Evolutionary conservation across 2,888 invertebrate species (phyloP), one percentile per base, ranked within the genome.

Genomic region (Sarcophaga caerulescens): DNA sequence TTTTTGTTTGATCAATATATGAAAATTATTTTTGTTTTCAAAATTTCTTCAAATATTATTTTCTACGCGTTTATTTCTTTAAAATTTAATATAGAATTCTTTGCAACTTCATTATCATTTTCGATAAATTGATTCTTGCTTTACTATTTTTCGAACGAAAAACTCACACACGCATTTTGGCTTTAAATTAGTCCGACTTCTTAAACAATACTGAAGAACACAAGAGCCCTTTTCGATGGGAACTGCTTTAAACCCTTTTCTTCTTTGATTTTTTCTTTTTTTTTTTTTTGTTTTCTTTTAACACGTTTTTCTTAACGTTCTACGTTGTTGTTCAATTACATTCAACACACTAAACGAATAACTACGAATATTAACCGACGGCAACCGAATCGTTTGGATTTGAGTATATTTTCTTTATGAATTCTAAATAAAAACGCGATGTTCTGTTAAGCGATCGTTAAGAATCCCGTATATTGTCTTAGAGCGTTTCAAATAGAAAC

Each of bases 401-500:
- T 35, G 21, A 62, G 59, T 25, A 57, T 74, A 52, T 45, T 63
- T 14, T 14, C 17, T 17, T 14, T 52, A 17, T 74, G 63, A 84
- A 84, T 69, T 74, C 83, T 65, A 84, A 79, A 84, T 79, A n/a
- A 17, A 57, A 75, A 65, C 23, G 45, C 74, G 79, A 84, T 65
- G 47, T 75, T 75, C 52, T 75, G 44, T 79, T 65, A 75, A 81
- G 83, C 83, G 83, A 84, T 86, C 86, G 79, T 79, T 84, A 70
- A 70, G 74, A 82, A 82, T 74, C 74, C 21, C 52, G 81, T 86
- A 81, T 86, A 81, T 81, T 75, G 74, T 84, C 86, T 81, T 84
- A 84, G 84, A 86, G 86, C 86, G 86, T 86, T 86, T 86, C 86
- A 84, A 86, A 86, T 86, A 75, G 86, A 86, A 86, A 86, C 86